Conservation (phyloP, 2,113 vertebrate genomes). For the Fukomys damarensis region DNA sequence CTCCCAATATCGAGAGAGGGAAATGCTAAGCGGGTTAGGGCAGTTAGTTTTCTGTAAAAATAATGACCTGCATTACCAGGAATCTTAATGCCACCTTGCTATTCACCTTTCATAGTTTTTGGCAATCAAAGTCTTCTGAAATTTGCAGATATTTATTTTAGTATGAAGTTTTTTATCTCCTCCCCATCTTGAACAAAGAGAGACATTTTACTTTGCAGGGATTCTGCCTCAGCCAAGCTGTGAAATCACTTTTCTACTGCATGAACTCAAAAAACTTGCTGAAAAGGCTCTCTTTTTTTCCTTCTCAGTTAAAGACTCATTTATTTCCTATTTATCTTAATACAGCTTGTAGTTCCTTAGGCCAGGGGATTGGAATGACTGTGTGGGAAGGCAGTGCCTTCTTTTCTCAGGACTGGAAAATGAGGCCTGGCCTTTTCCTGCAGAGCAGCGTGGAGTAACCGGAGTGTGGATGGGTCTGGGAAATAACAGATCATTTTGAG, state of each 20-base stretch:
- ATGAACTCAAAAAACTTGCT: constrained; percentile 50
- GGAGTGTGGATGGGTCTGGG: background rate
- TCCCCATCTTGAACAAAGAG: background rate
- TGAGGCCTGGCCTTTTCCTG: constrained; percentile 53
- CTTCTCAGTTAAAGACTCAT: constrained; percentile 58
- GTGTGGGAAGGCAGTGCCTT: background rate
- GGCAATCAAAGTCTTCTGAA: constrained; percentile 28
- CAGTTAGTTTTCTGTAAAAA: constrained; percentile 66
- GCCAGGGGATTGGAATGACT: background rate
- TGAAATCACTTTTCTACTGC: constrained; percentile 62
- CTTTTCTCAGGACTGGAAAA: constrained; percentile 28
- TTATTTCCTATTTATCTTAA: constrained; percentile 65
- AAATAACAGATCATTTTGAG: constrained; percentile 50
- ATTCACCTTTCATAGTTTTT: constrained; percentile 40
- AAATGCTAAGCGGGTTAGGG: constrained; percentile 18
- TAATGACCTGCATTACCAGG: background rate
- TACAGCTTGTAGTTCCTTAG: constrained; percentile 8
- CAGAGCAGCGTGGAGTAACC: background rate
- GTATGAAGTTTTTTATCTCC: background rate
- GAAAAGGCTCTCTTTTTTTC: constrained; percentile 35
- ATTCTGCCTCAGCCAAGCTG: constrained; percentile 30
- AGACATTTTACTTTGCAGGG: constrained; percentile 38
- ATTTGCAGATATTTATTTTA: constrained; percentile 10
- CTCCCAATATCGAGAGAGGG: background rate
- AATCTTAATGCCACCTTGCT: constrained; percentile 30